Base-by-base conservation (phyloP, 2,888 invertebrate species). In the Sipha maydis region DNA sequence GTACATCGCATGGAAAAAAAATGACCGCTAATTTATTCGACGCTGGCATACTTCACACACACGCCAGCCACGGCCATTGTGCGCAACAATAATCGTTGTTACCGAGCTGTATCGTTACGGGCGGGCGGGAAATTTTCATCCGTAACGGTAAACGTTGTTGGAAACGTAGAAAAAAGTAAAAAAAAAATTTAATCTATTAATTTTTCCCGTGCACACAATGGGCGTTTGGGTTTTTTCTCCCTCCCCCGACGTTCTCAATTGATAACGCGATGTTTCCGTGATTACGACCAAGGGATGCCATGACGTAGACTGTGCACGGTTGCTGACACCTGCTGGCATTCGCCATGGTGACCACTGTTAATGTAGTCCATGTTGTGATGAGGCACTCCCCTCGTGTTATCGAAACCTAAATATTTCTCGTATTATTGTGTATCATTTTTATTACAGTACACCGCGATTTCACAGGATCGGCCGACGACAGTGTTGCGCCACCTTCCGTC, bases 361-460 rank as follows among this genome's bases (percentile, higher is more conserved):
- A 83, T 73, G 73, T 73, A 73, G 48, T 61, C 61, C 61, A 41
- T 84, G 84, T 84, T 84, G 28, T 25, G 76, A 19, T 31, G 69
- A 85, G 85, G 77, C 77, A 85, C 85, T 85, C 85, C 85, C 85
- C 75, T 76, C 69, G 85, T 54, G 78, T 78, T 78, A 85, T 78
- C 85, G 78, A 77, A 85, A 77, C 85, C 67, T 77, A 77, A 85
- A 85, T 85, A 85, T 69, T 85, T 34, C 73, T 73, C 54, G 61
- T 34, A 38, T 61, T 67, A 4, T 25, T 69, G 28, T 9, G 67
- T n/a, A 67, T n/a, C 4, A 11, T 7, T n/a, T 11, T 9, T 5
- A 25, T 28, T 4, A 3, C 69, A n/a, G 11, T n/a, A 1, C 69
- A 9, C 48, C 61, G 61, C 61, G 61, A 61, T 21, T 25, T 61